These are phyloP conservation scores for Irena cyanogastra DNA, from an alignment of 2,113 vertebrate species.

Conservation along the genomic window DNA sequence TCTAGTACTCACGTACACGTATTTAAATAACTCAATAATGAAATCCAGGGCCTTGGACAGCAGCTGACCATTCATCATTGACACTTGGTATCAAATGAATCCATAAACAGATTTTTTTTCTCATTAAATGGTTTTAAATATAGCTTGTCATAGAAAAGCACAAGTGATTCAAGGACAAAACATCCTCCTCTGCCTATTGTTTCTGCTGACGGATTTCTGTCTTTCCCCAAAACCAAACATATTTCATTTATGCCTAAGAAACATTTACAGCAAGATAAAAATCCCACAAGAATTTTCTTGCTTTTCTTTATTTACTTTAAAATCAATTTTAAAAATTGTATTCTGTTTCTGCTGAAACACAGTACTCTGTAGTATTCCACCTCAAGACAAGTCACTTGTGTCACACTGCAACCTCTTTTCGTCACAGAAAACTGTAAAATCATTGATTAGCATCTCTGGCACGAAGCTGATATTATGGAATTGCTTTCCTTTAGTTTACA, in stretches of 20 bases:
- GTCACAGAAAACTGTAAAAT: neutral
- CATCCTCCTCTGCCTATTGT: constrained; percentile 48
- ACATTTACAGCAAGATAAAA: constrained; percentile 44
- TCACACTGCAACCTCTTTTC: neutral
- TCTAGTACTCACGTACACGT: neutral
- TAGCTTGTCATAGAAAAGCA: constrained; percentile 28
- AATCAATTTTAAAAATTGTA: neutral
- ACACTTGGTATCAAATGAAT: constrained; percentile 25
- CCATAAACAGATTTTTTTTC: neutral
- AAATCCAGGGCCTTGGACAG: constrained; percentile 35
- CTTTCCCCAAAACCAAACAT: neutral
- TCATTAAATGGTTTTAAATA: constrained; percentile 47
- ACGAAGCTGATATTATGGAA: neutral
- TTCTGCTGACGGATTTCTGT: neutral
- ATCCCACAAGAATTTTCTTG: neutral
- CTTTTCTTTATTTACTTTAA: neutral
- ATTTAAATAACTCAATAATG: constrained; percentile 37
- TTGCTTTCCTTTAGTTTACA: neutral
- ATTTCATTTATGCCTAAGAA: constrained; percentile 30
- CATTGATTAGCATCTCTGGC: neutral
- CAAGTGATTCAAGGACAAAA: constrained; percentile 36
- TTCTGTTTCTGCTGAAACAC: neutral
- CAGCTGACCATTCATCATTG: constrained; percentile 30
- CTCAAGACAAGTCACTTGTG: neutral
- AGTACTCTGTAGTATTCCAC: neutral